phyloP scores from a whole-genome alignment of 2,113 vertebrate species.

The Glaucomys volans region DNA sequence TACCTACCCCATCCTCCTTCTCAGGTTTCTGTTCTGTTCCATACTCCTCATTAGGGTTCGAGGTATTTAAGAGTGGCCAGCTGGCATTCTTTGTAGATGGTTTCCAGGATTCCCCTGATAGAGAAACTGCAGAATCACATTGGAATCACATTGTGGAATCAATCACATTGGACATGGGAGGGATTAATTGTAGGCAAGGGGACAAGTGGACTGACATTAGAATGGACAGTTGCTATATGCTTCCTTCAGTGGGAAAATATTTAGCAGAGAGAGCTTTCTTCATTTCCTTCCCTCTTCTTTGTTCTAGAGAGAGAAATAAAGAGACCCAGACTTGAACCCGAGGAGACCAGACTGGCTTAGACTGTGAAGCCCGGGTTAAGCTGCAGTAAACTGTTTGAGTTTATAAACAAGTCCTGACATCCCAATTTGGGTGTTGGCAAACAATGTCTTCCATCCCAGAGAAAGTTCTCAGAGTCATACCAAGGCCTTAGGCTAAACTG shows the following conservation, averaged over 20 bases:
- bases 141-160: neutral
- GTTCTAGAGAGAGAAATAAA: neutral
- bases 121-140: neutral
- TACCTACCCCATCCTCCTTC: neutral
- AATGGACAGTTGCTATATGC: neutral
- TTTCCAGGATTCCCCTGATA: neutral
- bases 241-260: constrained; percentile 25
- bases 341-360: constrained; percentile 53
- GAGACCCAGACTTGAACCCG: constrained; percentile 22
- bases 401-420: constrained; percentile 70
- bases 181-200: neutral
- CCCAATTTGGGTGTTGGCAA: constrained; percentile 55
- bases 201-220: neutral
- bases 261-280: neutral
- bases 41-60: neutral
- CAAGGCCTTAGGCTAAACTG: constrained; percentile 59
- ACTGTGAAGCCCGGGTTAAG: constrained; percentile 12
- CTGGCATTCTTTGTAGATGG: neutral
- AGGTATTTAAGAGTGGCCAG: neutral
- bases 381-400: neutral
- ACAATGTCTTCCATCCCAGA: constrained; percentile 48
- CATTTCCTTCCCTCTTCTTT: neutral
- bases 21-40: neutral
- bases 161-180: neutral
- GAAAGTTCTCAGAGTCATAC: constrained; percentile 56